These are phyloP conservation scores for Aphaenogaster rudis DNA, from an alignment of 1,140 invertebrate genomes.

Conservation along the genomic window DNA sequence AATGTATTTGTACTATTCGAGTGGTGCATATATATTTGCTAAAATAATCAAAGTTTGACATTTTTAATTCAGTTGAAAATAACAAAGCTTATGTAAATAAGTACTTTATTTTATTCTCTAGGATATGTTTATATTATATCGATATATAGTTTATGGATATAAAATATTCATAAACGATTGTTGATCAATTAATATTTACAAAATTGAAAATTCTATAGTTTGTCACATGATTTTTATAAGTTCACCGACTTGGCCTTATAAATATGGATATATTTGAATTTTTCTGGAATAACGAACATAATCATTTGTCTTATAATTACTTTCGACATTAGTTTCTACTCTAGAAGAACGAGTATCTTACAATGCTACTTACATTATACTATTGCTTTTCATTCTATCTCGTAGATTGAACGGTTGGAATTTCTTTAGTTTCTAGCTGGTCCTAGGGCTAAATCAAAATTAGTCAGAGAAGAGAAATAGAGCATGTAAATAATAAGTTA, in stretches of 20 bases:
- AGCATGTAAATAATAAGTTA: conserved; percentile 78
- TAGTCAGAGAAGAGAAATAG: conserved; percentile 76
- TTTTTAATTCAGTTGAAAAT: conserved; percentile 26
- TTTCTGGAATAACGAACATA: not conserved
- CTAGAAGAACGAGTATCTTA: conserved; percentile 65
- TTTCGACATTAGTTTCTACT: conserved; percentile 18
- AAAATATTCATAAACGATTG: not conserved
- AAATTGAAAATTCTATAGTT: conserved; percentile 8
- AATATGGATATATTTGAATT: conserved; percentile 26
- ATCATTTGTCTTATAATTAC: not conserved
- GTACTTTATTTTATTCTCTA: not conserved
- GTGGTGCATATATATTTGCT: conserved; percentile 1
- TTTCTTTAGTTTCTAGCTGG: conserved; percentile 64
- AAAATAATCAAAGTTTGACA: conserved; percentile 17
- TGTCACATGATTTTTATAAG: not conserved
- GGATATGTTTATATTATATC: not conserved
- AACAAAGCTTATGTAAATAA: conserved; percentile 23
- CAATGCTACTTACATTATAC: conserved; percentile 26
- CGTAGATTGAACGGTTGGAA: conserved; percentile 20
- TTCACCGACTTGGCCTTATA: not conserved
- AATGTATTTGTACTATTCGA: conserved; percentile 24
- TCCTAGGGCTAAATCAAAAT: conserved; percentile 81
- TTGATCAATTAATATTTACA: conserved; percentile 15
- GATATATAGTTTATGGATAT: not conserved
- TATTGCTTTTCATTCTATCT: not conserved